These are phyloP conservation scores for Gila robusta DNA, from an alignment of 2,797 vertebrate species.

Conservation along the genomic window DNA sequence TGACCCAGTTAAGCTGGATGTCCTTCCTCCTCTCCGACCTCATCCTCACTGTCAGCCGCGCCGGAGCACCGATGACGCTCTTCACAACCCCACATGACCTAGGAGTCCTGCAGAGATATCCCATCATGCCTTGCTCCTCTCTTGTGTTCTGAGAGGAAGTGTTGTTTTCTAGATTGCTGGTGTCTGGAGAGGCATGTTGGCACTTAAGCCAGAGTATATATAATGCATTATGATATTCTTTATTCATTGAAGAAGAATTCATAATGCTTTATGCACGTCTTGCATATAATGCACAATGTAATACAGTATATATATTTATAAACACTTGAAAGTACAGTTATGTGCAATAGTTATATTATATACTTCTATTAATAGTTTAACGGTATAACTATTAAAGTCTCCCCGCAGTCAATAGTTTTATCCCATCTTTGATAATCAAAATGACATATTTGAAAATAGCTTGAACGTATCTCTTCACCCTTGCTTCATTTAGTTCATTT, in stretches of 20 bases:
- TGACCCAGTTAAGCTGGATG: slow-evolving; percentile 58
- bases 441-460: background rate
- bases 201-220: slow-evolving; percentile 56
- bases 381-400: background rate
- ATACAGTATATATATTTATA: background rate
- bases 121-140: slow-evolving; percentile 33
- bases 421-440: background rate
- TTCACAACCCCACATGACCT: slow-evolving; percentile 11
- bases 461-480: background rate
- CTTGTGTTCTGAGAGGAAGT: slow-evolving; percentile 1
- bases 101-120: slow-evolving; percentile 2
- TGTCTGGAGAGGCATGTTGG: slow-evolving; percentile 52
- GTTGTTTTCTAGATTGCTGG: slow-evolving; percentile 4
- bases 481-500: background rate
- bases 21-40: slow-evolving; percentile 50
- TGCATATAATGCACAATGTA: background rate
- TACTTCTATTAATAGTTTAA: background rate
- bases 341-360: background rate
- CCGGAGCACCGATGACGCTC: background rate
- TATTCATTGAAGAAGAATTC: slow-evolving; percentile 5
- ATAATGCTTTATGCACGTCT: background rate
- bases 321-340: background rate
- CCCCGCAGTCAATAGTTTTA: background rate
- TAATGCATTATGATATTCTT: slow-evolving; percentile 15
- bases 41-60: slow-evolving; percentile 49